Percentiles rank a stretch among this genome's conserved stretches.
Evolutionary conservation across 1,140 invertebrate species (phyloP).

Genomic region (Pseudobourletiella spinata): DNA sequence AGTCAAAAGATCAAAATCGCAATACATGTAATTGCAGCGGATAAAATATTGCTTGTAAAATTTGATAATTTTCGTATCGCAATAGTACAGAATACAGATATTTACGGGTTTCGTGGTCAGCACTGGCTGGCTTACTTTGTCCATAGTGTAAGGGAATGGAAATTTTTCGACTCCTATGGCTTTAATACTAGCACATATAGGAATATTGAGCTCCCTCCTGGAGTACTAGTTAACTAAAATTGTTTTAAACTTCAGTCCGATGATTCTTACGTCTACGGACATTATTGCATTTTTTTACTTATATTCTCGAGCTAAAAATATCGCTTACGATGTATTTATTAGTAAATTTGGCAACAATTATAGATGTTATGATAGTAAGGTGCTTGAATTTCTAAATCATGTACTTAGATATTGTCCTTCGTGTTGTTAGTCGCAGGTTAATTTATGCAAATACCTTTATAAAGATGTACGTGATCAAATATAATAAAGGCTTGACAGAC

Average conservation of each 20-base stretch:
- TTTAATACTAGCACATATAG: not conserved
- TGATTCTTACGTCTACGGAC: not conserved
- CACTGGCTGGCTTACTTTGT: not conserved
- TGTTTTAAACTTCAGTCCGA: not conserved
- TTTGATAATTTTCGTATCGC: not conserved
- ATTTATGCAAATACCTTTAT: too few relatives aligned
- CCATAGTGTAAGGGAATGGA: not conserved
- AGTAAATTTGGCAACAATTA: too few relatives aligned
- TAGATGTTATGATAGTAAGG: not conserved
- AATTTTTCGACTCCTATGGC: not conserved
- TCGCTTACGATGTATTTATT: too few relatives aligned
- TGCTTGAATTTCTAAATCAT: not conserved
- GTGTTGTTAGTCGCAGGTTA: too few relatives aligned
- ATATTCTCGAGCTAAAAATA: not conserved
- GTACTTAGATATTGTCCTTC: too few relatives aligned
- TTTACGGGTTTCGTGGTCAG: not conserved
- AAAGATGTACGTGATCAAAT: too few relatives aligned
- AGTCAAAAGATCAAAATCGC: not conserved
- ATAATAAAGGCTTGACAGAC: too few relatives aligned
- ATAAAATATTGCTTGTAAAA: not conserved
- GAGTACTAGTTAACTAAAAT: not conserved
- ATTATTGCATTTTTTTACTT: not conserved
- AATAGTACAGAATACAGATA: not conserved
- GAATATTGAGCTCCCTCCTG: not conserved
- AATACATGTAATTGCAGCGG: not conserved